Base-by-base conservation (phyloP, 1,140 invertebrate species). In the Drosophila jambulina region DNA sequence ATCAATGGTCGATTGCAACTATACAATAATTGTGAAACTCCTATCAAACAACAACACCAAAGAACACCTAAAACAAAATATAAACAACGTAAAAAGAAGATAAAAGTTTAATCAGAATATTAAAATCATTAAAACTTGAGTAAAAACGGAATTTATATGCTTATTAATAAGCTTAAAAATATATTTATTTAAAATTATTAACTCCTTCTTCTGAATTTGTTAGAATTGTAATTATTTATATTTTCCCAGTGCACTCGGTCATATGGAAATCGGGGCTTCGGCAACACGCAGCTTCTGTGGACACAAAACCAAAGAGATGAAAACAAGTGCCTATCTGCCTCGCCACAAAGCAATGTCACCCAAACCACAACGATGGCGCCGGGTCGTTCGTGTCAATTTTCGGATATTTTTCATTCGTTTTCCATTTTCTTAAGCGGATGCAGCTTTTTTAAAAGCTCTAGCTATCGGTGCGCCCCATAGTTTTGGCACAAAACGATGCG, bases 281-380 rank as follows among this genome's bases (percentile, higher is more conserved):
- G 60, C 67, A 82, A 88, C 83, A 87, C 77, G 83, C 83, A 83
- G 75, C 51, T 62, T 56, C 45, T 48, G 60, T 71, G 38, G 61
- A 69, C 67, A 69, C 25, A 49, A 54, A 23, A 51, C 67, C 65
- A 19, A 60, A 59, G 17, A 60, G 27, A 51, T 72, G 36, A 72
- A 74, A 60, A 60, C 69, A 43, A 51, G 23, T 53, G 56, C 15
- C 36, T 45, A 60, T 13, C 62, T 36, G 43, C 69, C 69, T 74
- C 68, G 67, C 68, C 70, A 36, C 70, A 72, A 51, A 70, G 80
- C 85, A 90, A 88, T 88, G 84, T 90, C 84, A 88, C 77, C 70
- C 76, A 72, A 67, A 23, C 60, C 38, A 27, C 67, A n/a, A 15
- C 21, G n/a, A 57, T 71, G 43, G 67, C 27, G 69, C 53, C 69